phyloP scores from a whole-genome alignment of 2,797 vertebrate species.

The Pseudochromis fuscus region DNA sequence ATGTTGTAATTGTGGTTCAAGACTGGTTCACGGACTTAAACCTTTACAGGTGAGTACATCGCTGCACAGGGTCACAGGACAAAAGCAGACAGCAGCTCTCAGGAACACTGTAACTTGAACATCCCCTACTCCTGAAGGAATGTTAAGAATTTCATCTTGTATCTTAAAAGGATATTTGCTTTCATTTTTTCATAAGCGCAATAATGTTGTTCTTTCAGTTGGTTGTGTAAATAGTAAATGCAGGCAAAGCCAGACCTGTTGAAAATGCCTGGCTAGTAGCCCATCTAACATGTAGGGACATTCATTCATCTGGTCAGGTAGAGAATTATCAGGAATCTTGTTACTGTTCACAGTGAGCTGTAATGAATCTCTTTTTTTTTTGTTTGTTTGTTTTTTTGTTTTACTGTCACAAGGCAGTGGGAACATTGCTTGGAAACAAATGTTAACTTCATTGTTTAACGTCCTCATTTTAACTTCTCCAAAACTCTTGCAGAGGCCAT shows the following conservation, averaged over 20 bases:
- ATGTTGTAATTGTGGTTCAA: slow-evolving; percentile 93
- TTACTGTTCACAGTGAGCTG: too few relatives aligned
- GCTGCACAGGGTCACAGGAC: neutral
- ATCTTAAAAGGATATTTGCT: slow-evolving; percentile 65
- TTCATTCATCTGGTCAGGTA: too few relatives aligned
- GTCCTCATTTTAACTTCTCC: too few relatives aligned
- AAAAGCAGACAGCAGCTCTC: neutral
- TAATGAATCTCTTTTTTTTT: too few relatives aligned
- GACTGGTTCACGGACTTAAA: slow-evolving; percentile 95
- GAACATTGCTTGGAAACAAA: too few relatives aligned
- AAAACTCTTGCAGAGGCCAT: too few relatives aligned
- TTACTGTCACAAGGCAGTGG: too few relatives aligned
- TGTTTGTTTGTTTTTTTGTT: too few relatives aligned
- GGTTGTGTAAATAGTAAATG: slow-evolving; percentile 35
- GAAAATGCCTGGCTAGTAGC: neutral
- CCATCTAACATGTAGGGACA: neutral
- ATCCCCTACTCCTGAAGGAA: slow-evolving; percentile 39
- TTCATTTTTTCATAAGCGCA: slow-evolving; percentile 54
- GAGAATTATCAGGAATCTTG: too few relatives aligned
- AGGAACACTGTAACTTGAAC: neutral
- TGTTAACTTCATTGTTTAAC: too few relatives aligned
- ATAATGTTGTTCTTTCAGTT: slow-evolving; percentile 30
- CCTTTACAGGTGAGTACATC: slow-evolving; percentile 87
- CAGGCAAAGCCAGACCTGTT: slow-evolving; percentile 5
- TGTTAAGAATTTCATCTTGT: slow-evolving; percentile 53